Percentiles rank a stretch among this genome's conserved stretches.
These are phyloP conservation scores for Eutrigla gurnardus DNA, from an alignment of 2,797 vertebrate genomes.

Conservation along the genomic window DNA sequence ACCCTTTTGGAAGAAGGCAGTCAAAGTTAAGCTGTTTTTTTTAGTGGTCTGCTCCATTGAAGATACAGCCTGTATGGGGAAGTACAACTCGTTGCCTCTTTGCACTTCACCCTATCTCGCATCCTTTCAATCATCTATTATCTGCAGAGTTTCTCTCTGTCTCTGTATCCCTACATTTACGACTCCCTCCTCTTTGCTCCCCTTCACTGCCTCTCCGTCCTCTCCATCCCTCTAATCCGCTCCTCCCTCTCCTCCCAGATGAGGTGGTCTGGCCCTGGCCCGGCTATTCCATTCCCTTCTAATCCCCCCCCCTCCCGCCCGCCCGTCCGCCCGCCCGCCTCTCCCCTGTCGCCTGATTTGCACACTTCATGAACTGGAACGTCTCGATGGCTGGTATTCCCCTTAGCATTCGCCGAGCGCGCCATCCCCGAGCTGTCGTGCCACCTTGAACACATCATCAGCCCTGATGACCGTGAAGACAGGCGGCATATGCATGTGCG, in stretches of 20 bases:
- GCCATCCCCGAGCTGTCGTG: slow-evolving; percentile 51
- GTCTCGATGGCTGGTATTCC: slow-evolving; percentile 74
- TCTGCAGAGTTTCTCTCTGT: slow-evolving; percentile 47
- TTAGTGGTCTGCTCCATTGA: slow-evolving; percentile 42
- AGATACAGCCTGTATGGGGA: slow-evolving; percentile 32
- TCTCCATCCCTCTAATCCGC: slow-evolving; percentile 59
- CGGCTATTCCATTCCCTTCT: slow-evolving; percentile 66
- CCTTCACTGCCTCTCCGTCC: slow-evolving; percentile 43
- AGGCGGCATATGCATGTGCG: slow-evolving; percentile 42
- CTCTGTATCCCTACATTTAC: slow-evolving; percentile 50
- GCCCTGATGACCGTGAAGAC: slow-evolving; percentile 64
- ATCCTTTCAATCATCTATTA: slow-evolving; percentile 48
- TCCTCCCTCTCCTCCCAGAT: slow-evolving; percentile 65
- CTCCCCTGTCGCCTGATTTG: slow-evolving; percentile 70
- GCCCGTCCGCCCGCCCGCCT: slow-evolving; percentile 4
- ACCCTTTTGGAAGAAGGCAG: slow-evolving; percentile 30
- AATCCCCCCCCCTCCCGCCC: slow-evolving; percentile 50
- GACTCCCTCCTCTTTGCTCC: slow-evolving; percentile 45
- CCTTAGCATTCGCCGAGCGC: slow-evolving; percentile 45
- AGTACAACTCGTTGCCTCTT: slow-evolving; percentile 25
- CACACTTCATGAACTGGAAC: slow-evolving; percentile 80
- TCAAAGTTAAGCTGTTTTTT: slow-evolving; percentile 44
- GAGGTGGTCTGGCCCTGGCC: slow-evolving; percentile 77
- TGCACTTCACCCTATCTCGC: slow-evolving; percentile 36
- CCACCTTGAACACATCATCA: slow-evolving; percentile 79